Evolutionary conservation across 2,888 invertebrate genomes (phyloP).

Genomic region (Syrista parreyssii): DNA sequence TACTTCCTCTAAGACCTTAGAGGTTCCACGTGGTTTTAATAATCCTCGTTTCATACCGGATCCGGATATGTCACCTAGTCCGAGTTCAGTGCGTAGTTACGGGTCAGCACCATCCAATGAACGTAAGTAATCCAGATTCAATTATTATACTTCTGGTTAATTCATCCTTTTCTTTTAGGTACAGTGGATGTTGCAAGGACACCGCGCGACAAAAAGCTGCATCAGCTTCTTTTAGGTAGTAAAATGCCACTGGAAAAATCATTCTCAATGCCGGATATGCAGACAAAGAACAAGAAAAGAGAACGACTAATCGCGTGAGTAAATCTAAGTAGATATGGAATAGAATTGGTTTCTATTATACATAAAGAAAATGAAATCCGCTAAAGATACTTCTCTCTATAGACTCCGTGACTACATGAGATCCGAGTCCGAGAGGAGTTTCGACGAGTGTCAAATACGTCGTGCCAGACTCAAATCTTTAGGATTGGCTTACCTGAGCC

Average conservation of each 20-base stretch:
- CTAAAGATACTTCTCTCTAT: slow-evolving; percentile 32
- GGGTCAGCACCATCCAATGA: slow-evolving; percentile 13
- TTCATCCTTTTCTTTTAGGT: not conserved
- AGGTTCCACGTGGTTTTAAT: slow-evolving; percentile 53
- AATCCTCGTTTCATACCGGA: slow-evolving; percentile 50
- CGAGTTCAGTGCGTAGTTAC: not conserved
- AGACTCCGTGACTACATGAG: slow-evolving; percentile 79
- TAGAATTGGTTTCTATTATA: not conserved
- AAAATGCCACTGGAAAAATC: slow-evolving; percentile 82
- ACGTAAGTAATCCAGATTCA: slow-evolving; percentile 25
- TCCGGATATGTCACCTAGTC: not conserved
- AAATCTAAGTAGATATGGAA: slow-evolving; percentile 11
- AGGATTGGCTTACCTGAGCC: slow-evolving; percentile 78
- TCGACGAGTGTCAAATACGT: slow-evolving; percentile 76
- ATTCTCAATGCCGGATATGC: slow-evolving; percentile 86
- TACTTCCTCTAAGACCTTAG: slow-evolving; percentile 51
- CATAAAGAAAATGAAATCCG: not conserved
- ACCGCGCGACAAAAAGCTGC: slow-evolving; percentile 68
- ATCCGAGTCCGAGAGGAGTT: slow-evolving; percentile 84
- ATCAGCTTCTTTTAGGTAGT: slow-evolving; percentile 69
- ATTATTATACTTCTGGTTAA: not conserved
- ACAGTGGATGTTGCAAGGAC: slow-evolving; percentile 44
- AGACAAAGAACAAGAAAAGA: slow-evolving; percentile 78
- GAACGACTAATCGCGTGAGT: slow-evolving; percentile 80
- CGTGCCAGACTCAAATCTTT: slow-evolving; percentile 74